Conservation (phyloP, 2,113 vertebrate genomes). For the Pelecanoides urinatrix region DNA sequence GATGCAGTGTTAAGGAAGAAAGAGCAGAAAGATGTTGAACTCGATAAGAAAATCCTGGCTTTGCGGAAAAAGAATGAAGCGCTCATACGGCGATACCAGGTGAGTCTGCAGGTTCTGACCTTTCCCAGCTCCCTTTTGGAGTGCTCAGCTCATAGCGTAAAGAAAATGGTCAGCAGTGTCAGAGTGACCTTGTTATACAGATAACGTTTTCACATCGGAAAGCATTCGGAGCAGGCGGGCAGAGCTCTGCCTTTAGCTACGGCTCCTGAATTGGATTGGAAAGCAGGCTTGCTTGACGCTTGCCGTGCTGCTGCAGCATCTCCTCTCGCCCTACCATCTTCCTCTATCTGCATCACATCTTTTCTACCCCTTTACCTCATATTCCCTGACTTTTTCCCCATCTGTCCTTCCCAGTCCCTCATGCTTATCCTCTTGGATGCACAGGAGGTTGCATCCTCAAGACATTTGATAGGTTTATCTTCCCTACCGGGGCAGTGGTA, state of each 20-base stretch:
- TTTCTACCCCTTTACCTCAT: neutral
- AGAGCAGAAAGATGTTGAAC: slow-evolving; percentile 87
- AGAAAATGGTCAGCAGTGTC: neutral
- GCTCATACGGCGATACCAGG: slow-evolving; percentile 92
- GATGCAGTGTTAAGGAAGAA: slow-evolving; percentile 82
- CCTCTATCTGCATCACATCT: neutral
- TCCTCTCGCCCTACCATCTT: neutral
- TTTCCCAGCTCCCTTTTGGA: neutral
- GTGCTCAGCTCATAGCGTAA: neutral
- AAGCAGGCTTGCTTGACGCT: neutral
- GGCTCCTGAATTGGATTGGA: neutral
- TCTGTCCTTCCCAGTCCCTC: neutral
- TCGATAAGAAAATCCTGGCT: slow-evolving; percentile 92
- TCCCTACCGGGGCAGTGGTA: neutral
- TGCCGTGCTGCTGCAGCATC: neutral
- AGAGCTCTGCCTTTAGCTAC: neutral
- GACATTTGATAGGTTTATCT: neutral
- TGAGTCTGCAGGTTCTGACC: slow-evolving; percentile 48
- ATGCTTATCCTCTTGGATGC: neutral
- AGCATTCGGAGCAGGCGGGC: neutral
- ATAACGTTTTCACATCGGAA: neutral
- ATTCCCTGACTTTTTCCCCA: neutral
- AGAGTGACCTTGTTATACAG: neutral
- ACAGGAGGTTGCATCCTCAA: neutral
- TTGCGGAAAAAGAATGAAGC: slow-evolving; percentile 93